Percentiles rank a stretch among this genome's conserved stretches.
Evolutionary conservation across 2,888 invertebrate genomes (phyloP).

Genomic region (Sarcophaga subvicina): DNA sequence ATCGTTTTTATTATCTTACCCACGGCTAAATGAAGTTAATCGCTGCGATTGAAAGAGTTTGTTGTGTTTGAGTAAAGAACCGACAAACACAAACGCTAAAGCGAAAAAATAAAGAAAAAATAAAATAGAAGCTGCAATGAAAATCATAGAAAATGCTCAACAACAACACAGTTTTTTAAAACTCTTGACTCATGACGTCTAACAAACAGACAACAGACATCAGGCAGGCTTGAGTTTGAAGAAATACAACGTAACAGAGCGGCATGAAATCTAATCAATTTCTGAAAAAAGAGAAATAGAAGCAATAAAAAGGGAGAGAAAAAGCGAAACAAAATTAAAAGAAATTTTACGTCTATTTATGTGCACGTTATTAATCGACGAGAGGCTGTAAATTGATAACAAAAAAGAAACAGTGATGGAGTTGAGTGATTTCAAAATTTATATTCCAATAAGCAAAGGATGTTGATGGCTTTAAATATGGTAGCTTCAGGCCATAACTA

Average conservation of each 20-base stretch:
- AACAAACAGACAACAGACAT: background rate
- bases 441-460: slow-evolving; percentile 1
- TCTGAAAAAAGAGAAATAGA: background rate
- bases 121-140: background rate
- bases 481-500: too few species aligned
- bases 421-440: slow-evolving; percentile 28
- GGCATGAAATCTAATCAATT: background rate
- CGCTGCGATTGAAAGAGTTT: slow-evolving; percentile 53
- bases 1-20: slow-evolving; percentile 58
- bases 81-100: background rate
- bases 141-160: slow-evolving; percentile 26
- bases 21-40: slow-evolving; percentile 62
- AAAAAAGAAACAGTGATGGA: background rate
- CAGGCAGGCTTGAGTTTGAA: background rate
- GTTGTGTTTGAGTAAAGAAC: slow-evolving; percentile 13
- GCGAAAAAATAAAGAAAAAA: background rate
- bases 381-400: slow-evolving; percentile 27
- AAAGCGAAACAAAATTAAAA: slow-evolving; percentile 13
- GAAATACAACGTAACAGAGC: background rate
- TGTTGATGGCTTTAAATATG: slow-evolving; percentile 11
- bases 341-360: slow-evolving; percentile 10
- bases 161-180: slow-evolving; percentile 40
- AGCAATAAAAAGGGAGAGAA: background rate
- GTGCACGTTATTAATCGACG: slow-evolving; percentile 40
- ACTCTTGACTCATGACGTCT: slow-evolving; percentile 17